Evolutionary conservation across 1,140 invertebrate genomes (phyloP).

Genomic region (Latrodectus geometricus): DNA sequence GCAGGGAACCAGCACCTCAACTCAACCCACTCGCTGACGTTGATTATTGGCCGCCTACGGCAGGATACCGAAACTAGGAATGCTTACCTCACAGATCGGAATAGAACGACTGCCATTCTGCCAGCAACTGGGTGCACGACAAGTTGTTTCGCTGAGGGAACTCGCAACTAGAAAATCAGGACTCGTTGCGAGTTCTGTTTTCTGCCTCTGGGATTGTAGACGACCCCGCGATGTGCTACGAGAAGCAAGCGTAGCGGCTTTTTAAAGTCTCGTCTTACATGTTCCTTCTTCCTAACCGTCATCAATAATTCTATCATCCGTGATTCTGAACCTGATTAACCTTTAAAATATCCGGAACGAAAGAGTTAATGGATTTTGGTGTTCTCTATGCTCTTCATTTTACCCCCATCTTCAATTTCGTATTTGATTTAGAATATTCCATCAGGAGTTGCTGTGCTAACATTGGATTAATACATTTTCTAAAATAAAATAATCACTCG

Average conservation of each 20-base stretch:
- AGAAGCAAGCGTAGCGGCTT: neutral
- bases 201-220: slow-evolving; percentile 30
- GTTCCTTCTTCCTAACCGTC: neutral
- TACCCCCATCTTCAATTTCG: neutral
- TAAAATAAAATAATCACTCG: neutral
- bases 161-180: slow-evolving; percentile 51
- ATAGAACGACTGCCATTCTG: slow-evolving; percentile 18
- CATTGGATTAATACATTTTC: neutral
- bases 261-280: neutral
- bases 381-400: neutral
- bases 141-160: slow-evolving; percentile 34
- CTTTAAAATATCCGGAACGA: slow-evolving; percentile 3
- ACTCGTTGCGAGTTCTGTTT: slow-evolving; percentile 21
- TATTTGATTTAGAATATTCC: slow-evolving; percentile 13
- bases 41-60: slow-evolving; percentile 56
- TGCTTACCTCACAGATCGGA: slow-evolving; percentile 5
- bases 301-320: slow-evolving; percentile 22
- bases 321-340: slow-evolving; percentile 4
- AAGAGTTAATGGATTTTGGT: neutral
- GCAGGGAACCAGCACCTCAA: slow-evolving; percentile 42
- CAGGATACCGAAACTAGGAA: slow-evolving; percentile 27
- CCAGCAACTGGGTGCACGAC: slow-evolving; percentile 23
- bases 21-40: slow-evolving; percentile 47
- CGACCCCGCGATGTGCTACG: slow-evolving; percentile 17
- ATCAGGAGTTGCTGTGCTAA: slow-evolving; percentile 6